Evolutionary conservation across 2,888 invertebrate genomes (phyloP), one percentile per base, ranked within the genome.

Genomic region (Clivina fossor): DNA sequence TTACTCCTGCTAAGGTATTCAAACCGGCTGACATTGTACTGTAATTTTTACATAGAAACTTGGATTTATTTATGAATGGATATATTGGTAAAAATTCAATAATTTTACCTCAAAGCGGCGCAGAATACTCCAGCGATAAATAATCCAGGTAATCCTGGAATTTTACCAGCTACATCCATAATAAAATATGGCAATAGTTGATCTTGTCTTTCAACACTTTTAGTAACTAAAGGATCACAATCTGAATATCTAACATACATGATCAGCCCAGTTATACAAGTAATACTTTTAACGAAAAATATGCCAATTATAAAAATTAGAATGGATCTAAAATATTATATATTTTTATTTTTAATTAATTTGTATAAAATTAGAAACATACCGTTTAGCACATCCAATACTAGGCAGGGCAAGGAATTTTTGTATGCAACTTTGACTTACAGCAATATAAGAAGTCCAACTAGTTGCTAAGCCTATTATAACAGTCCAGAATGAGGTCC

Each of bases 101-200:
- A 13, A 20, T 16, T 32, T 38, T 62, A 77, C 78, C 78, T 81
- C 13, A 87, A 75, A 0, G 85, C 85, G 0, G 87, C 85, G 64
- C 84, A 84, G 63, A 87, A 85, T 35, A 87, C 77, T n/a, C 86
- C 82, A 18, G 87, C 85, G 1, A 86, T 78, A 64, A 88, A 88
- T 40, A 88, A 76, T 1, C 88, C 88, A 19, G 86, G 82, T 33
- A 88, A 76, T 0, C 88, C 87, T n/a, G 83, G 83, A 62, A 84
- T 77, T 68, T 78, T 72, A 0, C 74, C 71, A 0, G 86, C 77
- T 15, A 83, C 74, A 61, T 84, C 83, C 77, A 86, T 84, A 3
- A 88, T 79, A 64, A 84, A 88, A 63, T 82, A 80, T 0, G 88
- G 86, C 1, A 88, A 75, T 3, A 67, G 49, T 57, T 80, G 78